Percentiles rank a stretch among this genome's conserved stretches.
Conservation (phyloP, 2,113 vertebrate species). For the Chinchilla lanigera region DNA sequence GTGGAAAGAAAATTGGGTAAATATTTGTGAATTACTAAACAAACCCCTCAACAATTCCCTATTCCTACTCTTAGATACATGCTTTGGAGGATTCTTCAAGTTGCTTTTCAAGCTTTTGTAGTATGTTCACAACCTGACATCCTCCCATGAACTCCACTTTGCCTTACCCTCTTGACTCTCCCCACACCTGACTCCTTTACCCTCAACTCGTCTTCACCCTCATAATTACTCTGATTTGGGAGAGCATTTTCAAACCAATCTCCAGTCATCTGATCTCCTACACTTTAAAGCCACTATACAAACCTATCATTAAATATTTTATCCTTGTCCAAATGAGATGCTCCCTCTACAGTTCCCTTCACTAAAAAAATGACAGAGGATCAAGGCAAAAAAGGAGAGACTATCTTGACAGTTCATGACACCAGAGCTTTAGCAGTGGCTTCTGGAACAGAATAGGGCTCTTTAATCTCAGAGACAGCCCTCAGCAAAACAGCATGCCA, state of each 20-base stretch:
- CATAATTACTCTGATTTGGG: neutral
- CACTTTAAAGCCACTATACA: neutral
- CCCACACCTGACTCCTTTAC: neutral
- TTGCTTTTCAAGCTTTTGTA: neutral
- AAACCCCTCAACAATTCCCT: neutral
- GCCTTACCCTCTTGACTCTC: neutral
- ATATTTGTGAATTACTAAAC: neutral
- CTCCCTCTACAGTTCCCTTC: neutral
- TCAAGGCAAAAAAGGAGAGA: conserved; percentile 34
- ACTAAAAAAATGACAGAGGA: neutral
- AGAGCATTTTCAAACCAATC: neutral
- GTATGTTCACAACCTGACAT: neutral
- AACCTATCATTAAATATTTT: neutral
- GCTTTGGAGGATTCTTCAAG: neutral
- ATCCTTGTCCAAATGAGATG: neutral
- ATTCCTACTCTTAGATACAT: neutral
- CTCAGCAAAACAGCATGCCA: neutral
- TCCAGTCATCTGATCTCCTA: neutral
- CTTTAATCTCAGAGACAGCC: conserved; percentile 26
- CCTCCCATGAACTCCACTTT: neutral
- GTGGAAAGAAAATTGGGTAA: neutral
- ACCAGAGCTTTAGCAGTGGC: neutral
- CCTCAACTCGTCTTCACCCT: neutral
- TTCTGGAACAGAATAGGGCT: neutral
- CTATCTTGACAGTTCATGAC: conserved; percentile 4